Percentiles rank a stretch among this genome's conserved stretches.
These are phyloP conservation scores for human (Homo sapiens) DNA, from an alignment of 2,113 vertebrate species.

Conservation along the genomic window GRCh38 chr5:107308501-107309000, in stretches of 20 bases:
- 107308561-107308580: slow-evolving; percentile 31
- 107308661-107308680: background rate
- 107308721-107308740: slow-evolving; percentile 29
- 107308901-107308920: slow-evolving; percentile 34
- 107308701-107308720: slow-evolving; percentile 32
- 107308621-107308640: slow-evolving; percentile 13
- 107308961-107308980: slow-evolving; percentile 23
- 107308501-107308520: slow-evolving; percentile 22
- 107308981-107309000: background rate
- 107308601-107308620: background rate
- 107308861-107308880: slow-evolving; percentile 36
- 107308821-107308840: background rate
- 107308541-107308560: slow-evolving; percentile 27
- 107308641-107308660: slow-evolving; percentile 23
- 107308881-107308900: slow-evolving; percentile 7
- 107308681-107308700: background rate
- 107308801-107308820: background rate
- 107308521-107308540: slow-evolving; percentile 18
- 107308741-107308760: slow-evolving; percentile 23
- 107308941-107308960: slow-evolving; percentile 52
- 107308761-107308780: slow-evolving; percentile 51
- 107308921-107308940: slow-evolving; percentile 21
- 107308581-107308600: background rate
- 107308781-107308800: slow-evolving; percentile 19
- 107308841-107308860: slow-evolving; percentile 26